phyloP scores from a whole-genome alignment of 37 sponge, comb jelly and placozoan genomes.

The Spongia lamella region DNA sequence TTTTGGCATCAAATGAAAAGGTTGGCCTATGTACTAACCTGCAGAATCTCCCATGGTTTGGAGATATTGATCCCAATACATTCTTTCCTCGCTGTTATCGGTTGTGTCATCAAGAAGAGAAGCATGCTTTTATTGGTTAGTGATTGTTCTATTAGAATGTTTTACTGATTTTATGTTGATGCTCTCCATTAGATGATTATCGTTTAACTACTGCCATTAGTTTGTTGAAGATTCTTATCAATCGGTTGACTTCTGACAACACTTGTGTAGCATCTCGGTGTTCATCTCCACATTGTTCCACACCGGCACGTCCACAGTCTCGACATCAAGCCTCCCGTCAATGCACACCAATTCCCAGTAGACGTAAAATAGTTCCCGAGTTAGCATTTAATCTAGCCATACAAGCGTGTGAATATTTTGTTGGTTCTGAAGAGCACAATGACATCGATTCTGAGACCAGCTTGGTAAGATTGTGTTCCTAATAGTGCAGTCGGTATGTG shows the following conservation, averaged over 20 bases:
- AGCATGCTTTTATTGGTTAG: slow-evolving; percentile 76
- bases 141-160: background rate
- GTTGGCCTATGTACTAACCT: slow-evolving; percentile 83
- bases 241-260: background rate
- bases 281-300: no score
- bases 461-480: slow-evolving; percentile 29
- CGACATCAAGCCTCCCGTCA: background rate
- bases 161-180: background rate
- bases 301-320: background rate
- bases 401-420: slow-evolving; percentile 47
- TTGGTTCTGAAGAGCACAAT: slow-evolving; percentile 52
- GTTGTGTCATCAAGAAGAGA: slow-evolving; percentile 78
- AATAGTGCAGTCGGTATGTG: background rate
- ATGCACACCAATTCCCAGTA: background rate
- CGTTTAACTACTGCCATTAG: slow-evolving; percentile 69
- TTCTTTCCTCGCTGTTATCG: slow-evolving; percentile 96
- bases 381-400: slow-evolving; percentile 51
- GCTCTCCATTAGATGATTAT: slow-evolving; percentile 62
- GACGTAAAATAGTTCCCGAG: slow-evolving; percentile 22
- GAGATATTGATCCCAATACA: slow-evolving; percentile 62
- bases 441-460: slow-evolving; percentile 76
- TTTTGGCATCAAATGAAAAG: slow-evolving; percentile 30
- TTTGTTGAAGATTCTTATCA: slow-evolving; percentile 57
- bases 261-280: no score
- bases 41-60: slow-evolving; percentile 73